Evolutionary conservation across 2,888 invertebrate species (phyloP), one percentile per base, ranked within the genome.

Genomic region (Archips crataeganus): DNA sequence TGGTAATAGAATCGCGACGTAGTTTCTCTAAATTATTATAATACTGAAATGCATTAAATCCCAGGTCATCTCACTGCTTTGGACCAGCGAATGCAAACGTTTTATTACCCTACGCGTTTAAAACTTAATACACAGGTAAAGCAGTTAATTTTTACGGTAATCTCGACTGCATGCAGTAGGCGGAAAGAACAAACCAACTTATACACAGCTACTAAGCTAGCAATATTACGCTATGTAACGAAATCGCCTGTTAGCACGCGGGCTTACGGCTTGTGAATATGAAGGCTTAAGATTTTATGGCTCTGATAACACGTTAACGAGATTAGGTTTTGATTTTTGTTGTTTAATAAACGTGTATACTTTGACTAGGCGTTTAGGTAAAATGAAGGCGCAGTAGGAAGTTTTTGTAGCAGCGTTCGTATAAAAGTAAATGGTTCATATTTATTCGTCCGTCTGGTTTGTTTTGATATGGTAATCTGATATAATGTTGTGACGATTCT

Each of bases 141-240:
- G 82, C 81, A 85, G 84, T 91, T 86, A 89, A 84, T 88, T 88
- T 90, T 91, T 90, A 91, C 85, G 89, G 87, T 89, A 85, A 92
- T 87, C 81, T 83, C 78, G 79, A 81, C 83, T 84, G 85, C 85
- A 86, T 88, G 87, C 85, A 82, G 85, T 84, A 84, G 85, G 85
- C 86, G 85, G 85, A 84, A 87, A 86, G 85, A 82, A 74, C 74
- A 74, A 76, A 78, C 78, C 71, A 71, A 75, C 77, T 70, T 70
- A 64, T 54, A 57, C 47, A 67, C 54, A 64, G 64, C 68, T 72
- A 61, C 72, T 83, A 83, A 84, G 80, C 80, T 81, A 79, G 84
- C 81, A 84, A 84, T 84, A 84, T 84, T 82, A 75, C 75, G 76
- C 75, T 75, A 67, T 15, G 69, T 82, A 88, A 88, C 85, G 84